phyloP scores from a whole-genome alignment of 2,888 invertebrate genomes.

The Calephelis perditalis region DNA sequence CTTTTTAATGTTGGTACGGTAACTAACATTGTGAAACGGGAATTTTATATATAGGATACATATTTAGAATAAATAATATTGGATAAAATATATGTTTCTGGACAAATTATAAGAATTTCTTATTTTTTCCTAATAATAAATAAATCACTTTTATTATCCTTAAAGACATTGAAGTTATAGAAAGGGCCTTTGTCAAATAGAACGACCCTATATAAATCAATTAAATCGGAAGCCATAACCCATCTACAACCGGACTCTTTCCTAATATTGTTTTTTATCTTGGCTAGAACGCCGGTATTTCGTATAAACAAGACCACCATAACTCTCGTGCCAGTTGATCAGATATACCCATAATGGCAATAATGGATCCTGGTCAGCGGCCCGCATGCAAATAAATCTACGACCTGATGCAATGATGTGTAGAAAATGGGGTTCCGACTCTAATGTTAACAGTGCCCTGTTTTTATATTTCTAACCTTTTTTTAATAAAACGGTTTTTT shows the following conservation, averaged over 20 bases:
- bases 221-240: conserved; percentile 69
- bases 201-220: conserved; percentile 46
- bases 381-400: conserved; percentile 80
- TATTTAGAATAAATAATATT: no score
- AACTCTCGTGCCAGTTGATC: conserved; percentile 75
- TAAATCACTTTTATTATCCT: no score
- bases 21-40: no score
- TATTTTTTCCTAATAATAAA: no score
- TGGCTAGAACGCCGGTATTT: conserved; percentile 62
- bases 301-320: conserved; percentile 72
- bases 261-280: conserved; percentile 51
- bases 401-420: conserved; percentile 78
- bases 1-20: no score
- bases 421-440: conserved; percentile 74
- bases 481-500: background rate
- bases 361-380: conserved; percentile 79
- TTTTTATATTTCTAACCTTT: background rate
- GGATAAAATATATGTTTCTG: no score
- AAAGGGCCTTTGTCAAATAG: conserved; percentile 3
- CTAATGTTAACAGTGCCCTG: conserved; percentile 31
- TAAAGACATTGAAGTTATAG: background rate
- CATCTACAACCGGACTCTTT: conserved; percentile 50
- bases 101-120: no score
- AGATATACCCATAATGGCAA: conserved; percentile 73
- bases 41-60: no score